Evolutionary conservation across 2,113 vertebrate genomes (phyloP), one percentile per base, ranked within the genome.

Genomic region (Aix galericulata): DNA sequence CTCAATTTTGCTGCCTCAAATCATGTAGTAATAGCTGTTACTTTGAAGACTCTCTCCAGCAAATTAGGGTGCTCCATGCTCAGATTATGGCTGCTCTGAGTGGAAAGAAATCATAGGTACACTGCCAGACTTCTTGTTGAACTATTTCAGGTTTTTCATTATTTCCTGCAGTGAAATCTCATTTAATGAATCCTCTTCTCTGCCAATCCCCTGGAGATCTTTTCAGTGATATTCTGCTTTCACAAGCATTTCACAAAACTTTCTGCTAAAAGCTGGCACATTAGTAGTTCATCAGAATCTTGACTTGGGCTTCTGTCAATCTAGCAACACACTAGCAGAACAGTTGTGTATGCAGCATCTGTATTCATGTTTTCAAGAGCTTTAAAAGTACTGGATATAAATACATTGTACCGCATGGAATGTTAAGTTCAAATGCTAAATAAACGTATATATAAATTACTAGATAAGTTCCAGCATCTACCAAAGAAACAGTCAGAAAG

Each of bases 391-490:
- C 6, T 62, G n/a, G 29, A 23, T 66, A 80, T 55, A 94, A 93
- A 88, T n/a, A 66, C 59, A 93, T 44, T 13, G 34, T 9, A 56
- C 53, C 31, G 80, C 16, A 69, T 32, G 31, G 50, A 91, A 94
- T 38, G 38, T 53, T 69, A 82, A 69, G 59, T 81, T 93, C 50
- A 95, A 86, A 91, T 62, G 52, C 80, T 94, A 93, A 88, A 89
- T 17, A 92, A 91, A 92, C 17, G 60, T 66, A 86, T 62, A 56
- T 44, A 85, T 74, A 94, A 93, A 94, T 86, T 92, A 83, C 15
- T 55, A 73, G 29, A 88, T 64, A 85, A 93, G 88, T 82, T 82
- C 40, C 76, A 88, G 26, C 10, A 68, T 23, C 26, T 46, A 73
- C 26, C 34, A 91, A 91, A 48, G 26, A 92, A 95, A 86, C 64